A percentile compares a stretch with the other conserved stretches of the same genome.
phyloP scores from a whole-genome alignment of 1,140 invertebrate genomes.

The Caenorhabditis tropicalis region DNA sequence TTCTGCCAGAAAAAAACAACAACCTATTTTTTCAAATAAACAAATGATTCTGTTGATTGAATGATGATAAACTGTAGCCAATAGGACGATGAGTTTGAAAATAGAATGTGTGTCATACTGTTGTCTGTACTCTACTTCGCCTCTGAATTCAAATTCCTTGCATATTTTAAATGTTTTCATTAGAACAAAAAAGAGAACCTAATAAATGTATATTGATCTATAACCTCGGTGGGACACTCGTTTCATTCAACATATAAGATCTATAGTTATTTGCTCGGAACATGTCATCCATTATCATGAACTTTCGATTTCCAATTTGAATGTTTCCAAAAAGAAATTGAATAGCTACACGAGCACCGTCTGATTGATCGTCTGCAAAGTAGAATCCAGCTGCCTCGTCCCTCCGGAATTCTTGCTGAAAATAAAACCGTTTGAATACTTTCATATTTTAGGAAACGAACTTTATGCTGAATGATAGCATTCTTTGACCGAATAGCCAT shows the following conservation, averaged over 20 bases:
- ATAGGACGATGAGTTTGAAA: background rate
- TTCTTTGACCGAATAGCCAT: slow-evolving; percentile 31
- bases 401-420: background rate
- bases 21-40: slow-evolving; percentile 12
- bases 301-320: slow-evolving; percentile 44
- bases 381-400: slow-evolving; percentile 9
- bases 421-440: background rate
- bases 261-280: slow-evolving; percentile 46
- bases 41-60: slow-evolving; percentile 22
- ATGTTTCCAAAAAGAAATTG: slow-evolving; percentile 43
- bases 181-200: background rate
- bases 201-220: slow-evolving; percentile 10
- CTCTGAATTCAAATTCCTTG: background rate
- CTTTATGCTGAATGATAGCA: slow-evolving; percentile 13
- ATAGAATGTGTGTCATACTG: background rate
- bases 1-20: background rate
- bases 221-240: slow-evolving; percentile 40
- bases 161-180: background rate
- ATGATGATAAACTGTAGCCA: background rate
- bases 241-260: slow-evolving; percentile 51
- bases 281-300: slow-evolving; percentile 40
- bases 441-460: background rate
- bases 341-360: background rate
- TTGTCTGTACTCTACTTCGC: background rate
- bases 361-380: slow-evolving; percentile 11